A percentile compares a stretch with the other conserved stretches of the same genome.
phyloP scores from a whole-genome alignment of 2,888 invertebrate genomes.

The Orthonychiurus folsomi region DNA sequence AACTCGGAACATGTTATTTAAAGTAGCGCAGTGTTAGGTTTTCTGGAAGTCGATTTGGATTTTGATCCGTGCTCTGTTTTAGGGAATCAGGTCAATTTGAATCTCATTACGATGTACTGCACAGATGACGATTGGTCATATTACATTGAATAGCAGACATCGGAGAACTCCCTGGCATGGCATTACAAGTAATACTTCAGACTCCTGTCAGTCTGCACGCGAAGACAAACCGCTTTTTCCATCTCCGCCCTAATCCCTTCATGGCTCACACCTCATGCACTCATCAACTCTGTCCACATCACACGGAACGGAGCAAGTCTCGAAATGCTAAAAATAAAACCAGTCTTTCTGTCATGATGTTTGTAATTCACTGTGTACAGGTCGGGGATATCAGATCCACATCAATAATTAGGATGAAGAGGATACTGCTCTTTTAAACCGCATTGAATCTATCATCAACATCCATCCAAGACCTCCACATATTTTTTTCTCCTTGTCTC shows the following conservation, averaged over 20 bases:
- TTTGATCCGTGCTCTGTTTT: background rate
- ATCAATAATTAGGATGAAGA: too few relatives aligned
- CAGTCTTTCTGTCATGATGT: too few relatives aligned
- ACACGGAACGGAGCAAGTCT: background rate
- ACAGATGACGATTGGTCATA: constrained; percentile 35
- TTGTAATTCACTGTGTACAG: too few relatives aligned
- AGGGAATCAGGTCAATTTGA: constrained; percentile 12
- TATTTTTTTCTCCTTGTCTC: too few relatives aligned
- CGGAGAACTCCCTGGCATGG: constrained; percentile 19
- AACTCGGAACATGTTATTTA: too few relatives aligned
- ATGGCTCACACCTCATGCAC: background rate
- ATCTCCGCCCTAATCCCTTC: background rate
- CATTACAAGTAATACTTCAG: constrained; percentile 33
- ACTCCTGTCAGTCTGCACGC: constrained; percentile 36
- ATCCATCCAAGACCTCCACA: too few relatives aligned
- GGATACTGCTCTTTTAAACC: too few relatives aligned
- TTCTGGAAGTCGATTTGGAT: too few relatives aligned
- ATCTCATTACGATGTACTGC: constrained; percentile 32
- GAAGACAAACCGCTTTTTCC: constrained; percentile 13
- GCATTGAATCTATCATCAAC: too few relatives aligned
- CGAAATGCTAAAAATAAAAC: background rate
- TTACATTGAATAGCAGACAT: constrained; percentile 23
- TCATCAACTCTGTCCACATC: background rate
- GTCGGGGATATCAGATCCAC: too few relatives aligned
- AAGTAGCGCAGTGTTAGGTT: too few relatives aligned